Evolutionary conservation across 2,888 invertebrate genomes (phyloP).

Genomic region (Vandiemenella viatica): DNA sequence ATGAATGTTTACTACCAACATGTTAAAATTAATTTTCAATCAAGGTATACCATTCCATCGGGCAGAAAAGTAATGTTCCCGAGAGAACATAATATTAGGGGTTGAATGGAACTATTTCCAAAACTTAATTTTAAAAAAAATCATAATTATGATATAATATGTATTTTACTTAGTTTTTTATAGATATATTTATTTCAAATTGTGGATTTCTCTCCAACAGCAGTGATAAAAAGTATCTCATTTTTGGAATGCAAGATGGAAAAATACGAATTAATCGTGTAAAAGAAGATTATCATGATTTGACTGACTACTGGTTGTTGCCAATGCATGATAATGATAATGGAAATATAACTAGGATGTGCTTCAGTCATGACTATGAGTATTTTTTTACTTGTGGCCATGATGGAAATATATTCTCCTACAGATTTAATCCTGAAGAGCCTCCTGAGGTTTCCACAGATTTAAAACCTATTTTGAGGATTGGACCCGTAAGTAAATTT

Average conservation of each 20-base stretch:
- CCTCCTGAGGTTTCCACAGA: not conserved
- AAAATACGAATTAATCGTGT: slow-evolving; percentile 38
- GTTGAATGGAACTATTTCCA: no score
- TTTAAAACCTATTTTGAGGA: not conserved
- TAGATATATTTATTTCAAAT: no score
- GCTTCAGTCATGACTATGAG: slow-evolving; percentile 40
- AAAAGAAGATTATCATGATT: slow-evolving; percentile 34
- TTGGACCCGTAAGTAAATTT: no score
- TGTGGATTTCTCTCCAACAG: no score
- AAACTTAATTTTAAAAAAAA: no score
- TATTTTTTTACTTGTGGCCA: slow-evolving; percentile 46
- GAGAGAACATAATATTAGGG: no score
- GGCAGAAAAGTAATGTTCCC: no score
- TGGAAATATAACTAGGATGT: slow-evolving; percentile 47
- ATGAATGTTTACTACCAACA: no score
- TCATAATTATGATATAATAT: no score
- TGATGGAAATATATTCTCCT: slow-evolving; percentile 67
- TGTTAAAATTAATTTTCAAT: no score
- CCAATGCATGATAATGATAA: slow-evolving; percentile 62
- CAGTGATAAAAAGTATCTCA: slow-evolving; percentile 33
- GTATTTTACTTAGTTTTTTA: no score
- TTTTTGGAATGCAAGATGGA: slow-evolving; percentile 46
- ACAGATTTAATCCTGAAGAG: slow-evolving; percentile 35
- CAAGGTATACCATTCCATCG: no score
- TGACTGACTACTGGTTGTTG: slow-evolving; percentile 48